Evolutionary conservation across 2,888 invertebrate species (phyloP), one percentile per base, ranked within the genome.

Genomic region (Bugula neritina): DNA sequence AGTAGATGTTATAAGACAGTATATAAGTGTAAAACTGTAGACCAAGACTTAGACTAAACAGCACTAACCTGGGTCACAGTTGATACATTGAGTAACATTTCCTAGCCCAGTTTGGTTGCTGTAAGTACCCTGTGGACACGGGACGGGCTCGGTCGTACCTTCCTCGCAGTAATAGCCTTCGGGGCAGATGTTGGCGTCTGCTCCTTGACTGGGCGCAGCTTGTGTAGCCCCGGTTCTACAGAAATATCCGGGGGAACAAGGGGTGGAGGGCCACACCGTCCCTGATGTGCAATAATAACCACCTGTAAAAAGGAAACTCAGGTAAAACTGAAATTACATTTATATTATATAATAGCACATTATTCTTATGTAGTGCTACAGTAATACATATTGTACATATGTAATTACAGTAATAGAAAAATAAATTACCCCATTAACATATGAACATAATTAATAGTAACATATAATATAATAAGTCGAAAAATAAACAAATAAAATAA

Each of bases 131-230:
- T 75, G 63, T 10, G 80, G 80, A 73, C 81, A 81, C 23, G 76
- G 73, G 35, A 77, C 73, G 17, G 81, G 81, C 54, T 81, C 79
- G n/a, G 75, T 76, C 0, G 79, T 79, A 73, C 76, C 75, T 71
- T 78, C 78, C 43, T 79, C 80, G 73, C 82, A 83, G 75, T 81
- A 82, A 72, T 80, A 78, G 25, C 82, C 82, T 1, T 77, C 77
- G 54, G 82, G 82, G 75, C 82, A 83, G 43, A 77, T 76, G 72
- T 82, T 73, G 0, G 82, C 81, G 72, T 79, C 75, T 1, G 57
- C 2, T 1, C 78, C 77, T 72, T 82, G 80, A 35, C 69, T 75
- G 0, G 82, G 82, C 3, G 80, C 76, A 2, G 81, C 78, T 3
- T 79, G 77, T 72, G 73, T 71, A 0, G 81, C 79, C 10, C 80